phyloP scores from a whole-genome alignment of 1,140 invertebrate genomes.

The Palaemon carinicauda region DNA sequence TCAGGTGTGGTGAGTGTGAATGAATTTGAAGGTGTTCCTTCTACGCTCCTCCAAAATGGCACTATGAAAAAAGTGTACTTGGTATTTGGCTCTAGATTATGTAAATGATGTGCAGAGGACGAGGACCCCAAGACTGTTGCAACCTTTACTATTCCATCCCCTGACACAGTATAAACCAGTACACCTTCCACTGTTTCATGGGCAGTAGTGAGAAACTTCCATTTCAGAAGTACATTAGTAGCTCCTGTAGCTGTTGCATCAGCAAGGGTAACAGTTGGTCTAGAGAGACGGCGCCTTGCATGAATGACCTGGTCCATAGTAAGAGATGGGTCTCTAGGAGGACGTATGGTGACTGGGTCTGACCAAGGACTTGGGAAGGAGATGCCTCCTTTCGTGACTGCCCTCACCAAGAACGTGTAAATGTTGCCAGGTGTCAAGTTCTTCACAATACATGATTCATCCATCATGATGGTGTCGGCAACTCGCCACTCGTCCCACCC shows the following conservation, averaged over 20 bases:
- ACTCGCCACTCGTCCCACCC: constrained; percentile 53
- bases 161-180: constrained; percentile 45
- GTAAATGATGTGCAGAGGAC: constrained; percentile 40
- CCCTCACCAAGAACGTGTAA: constrained; percentile 54
- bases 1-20: constrained; percentile 75
- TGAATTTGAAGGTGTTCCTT: constrained; percentile 80
- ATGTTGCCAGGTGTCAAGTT: constrained; percentile 41
- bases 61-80: constrained; percentile 82
- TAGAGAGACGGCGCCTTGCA: constrained; percentile 23
- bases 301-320: constrained; percentile 16
- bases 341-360: constrained; percentile 31
- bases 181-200: constrained; percentile 39
- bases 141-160: not conserved
- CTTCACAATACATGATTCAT: constrained; percentile 34
- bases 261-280: constrained; percentile 7
- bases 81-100: constrained; percentile 62
- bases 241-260: constrained; percentile 13
- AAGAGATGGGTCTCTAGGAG: not conserved
- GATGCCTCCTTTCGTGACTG: constrained; percentile 39
- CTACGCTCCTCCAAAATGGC: constrained; percentile 80
- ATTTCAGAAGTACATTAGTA: constrained; percentile 37
- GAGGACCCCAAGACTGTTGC: constrained; percentile 54
- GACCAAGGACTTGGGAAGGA: constrained; percentile 59
- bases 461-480: constrained; percentile 36
- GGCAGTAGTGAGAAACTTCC: constrained; percentile 33